phyloP scores from a whole-genome alignment of 2,113 vertebrate genomes.

The Thunnus maccoyii region DNA sequence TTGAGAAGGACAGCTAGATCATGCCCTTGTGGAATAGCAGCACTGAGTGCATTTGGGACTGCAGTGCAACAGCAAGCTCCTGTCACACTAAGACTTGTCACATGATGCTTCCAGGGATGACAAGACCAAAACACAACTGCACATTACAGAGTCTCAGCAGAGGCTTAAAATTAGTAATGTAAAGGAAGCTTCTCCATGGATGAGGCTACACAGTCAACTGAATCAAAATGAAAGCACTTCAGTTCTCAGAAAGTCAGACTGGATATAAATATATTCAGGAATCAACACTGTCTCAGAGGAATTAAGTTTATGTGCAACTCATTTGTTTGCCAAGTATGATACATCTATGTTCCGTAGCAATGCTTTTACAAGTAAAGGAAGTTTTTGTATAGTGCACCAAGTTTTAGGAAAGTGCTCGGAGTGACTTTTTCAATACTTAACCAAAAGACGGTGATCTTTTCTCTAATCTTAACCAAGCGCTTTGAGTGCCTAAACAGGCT shows the following conservation, averaged over 20 bases:
- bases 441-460: not conserved
- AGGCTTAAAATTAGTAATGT: conserved; percentile 28
- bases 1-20: conserved; percentile 58
- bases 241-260: not conserved
- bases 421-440: not conserved
- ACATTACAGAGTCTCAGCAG: conserved; percentile 24
- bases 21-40: conserved; percentile 54
- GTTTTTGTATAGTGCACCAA: too few relatives aligned
- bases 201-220: not conserved
- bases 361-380: not conserved
- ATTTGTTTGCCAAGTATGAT: not conserved
- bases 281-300: not conserved
- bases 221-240: not conserved
- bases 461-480: not conserved
- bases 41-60: conserved; percentile 61
- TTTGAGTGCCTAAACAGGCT: not conserved
- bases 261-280: conserved; percentile 4
- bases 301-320: not conserved
- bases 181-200: not conserved
- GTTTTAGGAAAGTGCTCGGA: not conserved
- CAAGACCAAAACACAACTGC: conserved; percentile 54
- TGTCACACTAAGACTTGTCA: conserved; percentile 66
- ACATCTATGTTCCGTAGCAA: not conserved
- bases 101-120: conserved; percentile 60
- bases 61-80: conserved; percentile 62